A percentile compares a stretch with the other conserved stretches of the same genome.
These are phyloP conservation scores for Drosophila pandora DNA, from an alignment of 1,140 invertebrate genomes.

Conservation along the genomic window DNA sequence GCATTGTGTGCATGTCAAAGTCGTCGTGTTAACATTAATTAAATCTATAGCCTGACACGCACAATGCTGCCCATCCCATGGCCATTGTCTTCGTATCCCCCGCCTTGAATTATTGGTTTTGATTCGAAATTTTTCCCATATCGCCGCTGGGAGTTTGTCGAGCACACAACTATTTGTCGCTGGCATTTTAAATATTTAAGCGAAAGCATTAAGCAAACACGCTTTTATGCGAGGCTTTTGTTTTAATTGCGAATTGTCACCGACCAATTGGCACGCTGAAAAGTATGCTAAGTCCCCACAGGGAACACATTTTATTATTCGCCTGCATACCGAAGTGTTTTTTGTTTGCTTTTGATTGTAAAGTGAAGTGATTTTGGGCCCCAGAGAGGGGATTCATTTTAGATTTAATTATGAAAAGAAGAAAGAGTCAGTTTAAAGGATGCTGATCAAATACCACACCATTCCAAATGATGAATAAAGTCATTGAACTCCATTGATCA, in stretches of 20 bases:
- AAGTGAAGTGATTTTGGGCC: conserved; percentile 15
- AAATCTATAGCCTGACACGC: conserved; percentile 69
- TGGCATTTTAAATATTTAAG: conserved; percentile 41
- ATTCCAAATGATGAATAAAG: not conserved
- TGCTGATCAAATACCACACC: not conserved
- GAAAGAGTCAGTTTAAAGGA: not conserved
- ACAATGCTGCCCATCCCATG: conserved; percentile 33
- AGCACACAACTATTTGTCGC: conserved; percentile 23
- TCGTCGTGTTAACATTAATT: conserved; percentile 81
- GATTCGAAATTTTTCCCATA: conserved; percentile 52
- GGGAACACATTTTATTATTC: conserved; percentile 26
- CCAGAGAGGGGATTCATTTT: not conserved
- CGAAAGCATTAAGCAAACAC: conserved; percentile 42
- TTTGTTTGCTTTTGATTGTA: conserved; percentile 9
- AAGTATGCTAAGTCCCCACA: conserved; percentile 57
- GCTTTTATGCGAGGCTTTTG: conserved; percentile 34
- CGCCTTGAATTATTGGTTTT: conserved; percentile 48
- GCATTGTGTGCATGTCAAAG: conserved; percentile 77
- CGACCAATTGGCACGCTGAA: conserved; percentile 29
- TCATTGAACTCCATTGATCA: not conserved
- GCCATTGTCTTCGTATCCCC: conserved; percentile 1
- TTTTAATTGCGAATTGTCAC: conserved; percentile 34
- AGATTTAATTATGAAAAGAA: not conserved
- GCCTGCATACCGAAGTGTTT: conserved; percentile 17
- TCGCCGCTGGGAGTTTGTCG: conserved; percentile 14